Base-by-base conservation (phyloP, 1,140 invertebrate species). In the Papilio polytes region DNA sequence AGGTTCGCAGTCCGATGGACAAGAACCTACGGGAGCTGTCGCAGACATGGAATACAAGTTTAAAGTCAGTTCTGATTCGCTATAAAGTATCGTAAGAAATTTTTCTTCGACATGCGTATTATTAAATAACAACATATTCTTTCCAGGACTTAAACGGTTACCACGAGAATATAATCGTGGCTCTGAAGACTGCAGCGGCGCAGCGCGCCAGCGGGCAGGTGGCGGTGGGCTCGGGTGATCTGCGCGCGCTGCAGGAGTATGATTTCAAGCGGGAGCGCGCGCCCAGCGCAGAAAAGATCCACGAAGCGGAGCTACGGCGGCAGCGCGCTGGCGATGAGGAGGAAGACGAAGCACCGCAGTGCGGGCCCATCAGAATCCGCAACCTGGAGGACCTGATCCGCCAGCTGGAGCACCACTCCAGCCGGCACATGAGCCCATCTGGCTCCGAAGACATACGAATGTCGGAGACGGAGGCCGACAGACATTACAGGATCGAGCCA, bases 321-420 rank as follows among this genome's bases (percentile, higher is more conserved):
- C 88, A 89, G 86, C 89, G 93, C 53, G 86, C 81, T 1, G 89
- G 84, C 2, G 97, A 97, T 44, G 97, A 97, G 70, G 96, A 97
- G 77, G 96, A 97, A 48, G 97, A 97, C 74, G 97, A 97, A 78
- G 95, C 96, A n/a, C 97, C 96, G 1, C 96, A 96, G 1, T 97
- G 97, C 80, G 97, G 97, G 48, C 97, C 97, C 2, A 96, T 98
- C 85, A 96, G 98, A 72, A 99, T 99, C 88, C 96, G 98, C 53
- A 99, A 98, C 90, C 94, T 99, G 78, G 98, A 99, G 93, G 98
- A 99, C 91, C 96, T 99, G 26, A 98, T 99, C 82, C 95, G 98
- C 72, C 98, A 98, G 93, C 94, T 99, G 79, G 98, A 99, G 91
- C 97, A 98, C 90, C 98, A 98, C 91, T 97, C 97, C 53, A 96